Evolutionary conservation across 1,140 invertebrate genomes (phyloP).

Genomic region (Drepana arcuata): DNA sequence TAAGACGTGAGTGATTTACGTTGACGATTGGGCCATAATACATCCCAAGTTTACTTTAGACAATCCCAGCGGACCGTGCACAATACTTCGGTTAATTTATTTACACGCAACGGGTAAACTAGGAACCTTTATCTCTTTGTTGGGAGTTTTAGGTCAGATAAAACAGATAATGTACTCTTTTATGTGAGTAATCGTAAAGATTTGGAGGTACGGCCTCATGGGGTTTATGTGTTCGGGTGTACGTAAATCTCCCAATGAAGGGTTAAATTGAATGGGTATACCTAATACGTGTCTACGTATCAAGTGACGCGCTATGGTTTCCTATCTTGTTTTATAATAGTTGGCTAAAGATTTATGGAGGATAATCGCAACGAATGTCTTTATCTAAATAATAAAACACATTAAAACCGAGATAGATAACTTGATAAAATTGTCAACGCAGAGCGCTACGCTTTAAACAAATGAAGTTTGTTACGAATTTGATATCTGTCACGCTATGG

Average conservation of each 20-base stretch:
- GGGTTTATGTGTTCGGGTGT: too few species aligned
- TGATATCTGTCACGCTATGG: too few species aligned
- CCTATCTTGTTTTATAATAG: too few species aligned
- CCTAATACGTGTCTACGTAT: too few species aligned
- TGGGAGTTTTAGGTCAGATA: constrained; percentile 55
- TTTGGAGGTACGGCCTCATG: constrained; percentile 27
- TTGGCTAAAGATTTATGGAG: too few species aligned
- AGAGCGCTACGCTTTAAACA: too few species aligned
- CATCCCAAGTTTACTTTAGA: constrained; percentile 56
- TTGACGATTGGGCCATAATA: constrained; percentile 32
- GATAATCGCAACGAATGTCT: constrained; percentile 14
- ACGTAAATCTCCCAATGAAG: too few species aligned
- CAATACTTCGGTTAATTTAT: constrained; percentile 62
- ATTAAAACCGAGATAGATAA: too few species aligned
- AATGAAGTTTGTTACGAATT: too few species aligned
- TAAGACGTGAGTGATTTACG: constrained; percentile 56
- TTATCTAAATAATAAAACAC: constrained; percentile 17
- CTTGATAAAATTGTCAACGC: too few species aligned
- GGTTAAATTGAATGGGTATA: too few species aligned
- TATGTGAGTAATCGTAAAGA: constrained; percentile 56
- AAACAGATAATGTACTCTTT: constrained; percentile 63
- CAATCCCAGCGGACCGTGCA: constrained; percentile 34
- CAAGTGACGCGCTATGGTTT: too few species aligned
- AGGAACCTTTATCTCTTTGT: constrained; percentile 63
- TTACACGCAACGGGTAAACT: constrained; percentile 54